Conservation (phyloP, 2,113 vertebrate genomes). For the Lynx canadensis region DNA sequence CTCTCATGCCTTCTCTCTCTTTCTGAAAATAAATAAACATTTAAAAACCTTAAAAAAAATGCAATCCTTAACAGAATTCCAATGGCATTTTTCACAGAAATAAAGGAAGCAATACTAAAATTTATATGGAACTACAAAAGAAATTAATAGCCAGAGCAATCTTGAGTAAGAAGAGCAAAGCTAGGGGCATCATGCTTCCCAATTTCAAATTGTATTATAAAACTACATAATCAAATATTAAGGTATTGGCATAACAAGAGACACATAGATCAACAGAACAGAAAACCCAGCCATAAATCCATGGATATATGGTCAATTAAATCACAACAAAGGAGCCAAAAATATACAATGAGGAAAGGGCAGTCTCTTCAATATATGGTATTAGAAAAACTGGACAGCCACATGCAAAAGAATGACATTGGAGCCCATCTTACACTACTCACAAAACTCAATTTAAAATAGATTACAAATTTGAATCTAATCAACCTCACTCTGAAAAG, state of each 20-base stretch:
- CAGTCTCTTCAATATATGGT: not conserved
- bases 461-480: not conserved
- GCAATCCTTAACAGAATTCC: not conserved
- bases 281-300: not conserved
- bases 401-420: not conserved
- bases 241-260: not conserved
- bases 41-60: no score
- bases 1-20: no score
- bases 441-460: not conserved
- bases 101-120: not conserved
- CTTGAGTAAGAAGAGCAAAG: not conserved
- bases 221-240: not conserved
- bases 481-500: not conserved
- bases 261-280: not conserved
- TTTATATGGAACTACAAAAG: not conserved
- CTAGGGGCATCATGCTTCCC: not conserved
- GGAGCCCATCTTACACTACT: not conserved
- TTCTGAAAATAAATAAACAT: no score
- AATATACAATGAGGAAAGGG: not conserved
- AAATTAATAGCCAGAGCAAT: not conserved
- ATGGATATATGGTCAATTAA: not conserved
- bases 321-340: not conserved
- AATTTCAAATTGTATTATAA: not conserved
- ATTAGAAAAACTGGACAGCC: not conserved
- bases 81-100: not conserved